Evolutionary conservation across 2,113 vertebrate species (phyloP).

Genomic region (Morone saxatilis): DNA sequence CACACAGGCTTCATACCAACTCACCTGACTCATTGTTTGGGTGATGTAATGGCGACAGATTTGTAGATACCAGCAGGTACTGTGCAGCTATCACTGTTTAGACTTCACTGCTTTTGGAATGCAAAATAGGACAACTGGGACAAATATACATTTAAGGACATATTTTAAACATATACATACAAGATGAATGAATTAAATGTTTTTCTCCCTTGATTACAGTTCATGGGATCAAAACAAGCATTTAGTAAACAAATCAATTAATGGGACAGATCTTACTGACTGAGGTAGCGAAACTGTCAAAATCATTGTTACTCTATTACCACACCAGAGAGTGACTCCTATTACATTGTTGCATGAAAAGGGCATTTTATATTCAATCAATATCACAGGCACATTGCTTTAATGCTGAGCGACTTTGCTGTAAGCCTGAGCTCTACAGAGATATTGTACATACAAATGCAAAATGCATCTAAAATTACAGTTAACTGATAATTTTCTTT

Average conservation of each 20-base stretch:
- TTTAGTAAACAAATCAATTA: constrained; percentile 2
- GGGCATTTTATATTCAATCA: constrained; percentile 21
- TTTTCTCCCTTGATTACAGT: neutral
- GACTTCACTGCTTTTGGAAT: constrained; percentile 11
- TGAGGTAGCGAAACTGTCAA: neutral
- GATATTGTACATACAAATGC: neutral
- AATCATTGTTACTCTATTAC: constrained; percentile 11
- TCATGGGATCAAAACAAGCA: neutral
- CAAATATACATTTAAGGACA: neutral
- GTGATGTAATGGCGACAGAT: constrained; percentile 20
- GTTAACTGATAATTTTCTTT: neutral
- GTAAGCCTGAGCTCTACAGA: neutral
- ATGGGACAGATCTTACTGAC: neutral
- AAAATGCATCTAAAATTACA: neutral
- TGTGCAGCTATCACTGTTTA: neutral
- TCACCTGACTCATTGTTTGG: constrained; percentile 4
- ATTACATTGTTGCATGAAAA: neutral
- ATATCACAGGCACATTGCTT: neutral
- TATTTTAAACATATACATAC: neutral
- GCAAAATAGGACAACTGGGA: neutral
- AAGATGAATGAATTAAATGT: neutral
- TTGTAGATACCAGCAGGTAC: constrained; percentile 20
- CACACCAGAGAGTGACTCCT: constrained; percentile 2
- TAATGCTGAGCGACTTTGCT: neutral
- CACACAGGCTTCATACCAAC: neutral